Evolutionary conservation across 2,888 invertebrate species (phyloP), one percentile per base, ranked within the genome.

Genomic region (Epistrophe grossulariae): DNA sequence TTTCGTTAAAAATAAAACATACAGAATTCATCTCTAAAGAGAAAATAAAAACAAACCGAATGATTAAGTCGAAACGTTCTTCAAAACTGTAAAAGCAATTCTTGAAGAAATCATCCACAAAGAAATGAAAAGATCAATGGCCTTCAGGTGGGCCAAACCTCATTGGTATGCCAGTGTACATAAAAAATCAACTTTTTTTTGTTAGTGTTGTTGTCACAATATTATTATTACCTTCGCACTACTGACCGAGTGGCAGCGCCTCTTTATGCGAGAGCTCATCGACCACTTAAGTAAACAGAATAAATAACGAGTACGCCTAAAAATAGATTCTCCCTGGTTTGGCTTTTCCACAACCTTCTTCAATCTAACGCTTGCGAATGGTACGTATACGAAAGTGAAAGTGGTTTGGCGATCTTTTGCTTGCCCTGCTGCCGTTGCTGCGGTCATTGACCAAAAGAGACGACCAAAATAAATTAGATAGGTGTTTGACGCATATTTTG

Each of bases 221-320:
- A 28, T 52, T 55, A 9, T 60, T 59, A 40, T 52, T 70, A 40
- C 70, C 40, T 70, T 70, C 40, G 40, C 48, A 78, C 77, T 70
- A 70, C 77, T 80, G 73, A 80, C 79, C 79, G 73, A 80, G 38
- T 80, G 72, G 9, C 72, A 52, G 71, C 40, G 40, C 70, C 31
- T 24, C 55, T 45, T 79, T 45, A 8, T 50, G n/a, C 31, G 50
- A 28, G 50, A 68, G 50, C 35, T 50, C 68, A 50, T 50, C 24
- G 38, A 9, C 35, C 48, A 68, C 24, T 50, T 50, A 19, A 19
- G 68, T 45, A 38, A 52, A 52, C 52, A 38, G 19, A 15, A 19
- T 52, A 52, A 68, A 48, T 52, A 68, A 52, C 35, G 19, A 52
- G 35, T 68, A 10, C 19, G 24, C n/a, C 68, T 35, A 40, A 70